A percentile compares a stretch with the other conserved stretches of the same genome.
Conservation (phyloP, 1,140 invertebrate species). For the Parapsyche elsis region DNA sequence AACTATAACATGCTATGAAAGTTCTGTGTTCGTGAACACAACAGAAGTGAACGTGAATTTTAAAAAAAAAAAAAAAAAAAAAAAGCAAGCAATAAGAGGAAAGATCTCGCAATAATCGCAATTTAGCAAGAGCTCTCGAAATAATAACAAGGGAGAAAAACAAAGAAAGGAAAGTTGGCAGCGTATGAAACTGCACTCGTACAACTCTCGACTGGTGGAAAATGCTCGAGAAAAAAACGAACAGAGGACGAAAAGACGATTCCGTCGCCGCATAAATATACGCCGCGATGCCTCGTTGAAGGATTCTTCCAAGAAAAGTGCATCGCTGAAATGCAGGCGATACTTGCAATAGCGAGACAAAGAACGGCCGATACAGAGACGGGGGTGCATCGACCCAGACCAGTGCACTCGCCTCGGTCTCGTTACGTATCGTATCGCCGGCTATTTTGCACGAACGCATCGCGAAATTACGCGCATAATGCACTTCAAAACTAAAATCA, state of each 20-base stretch:
- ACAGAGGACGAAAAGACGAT: background rate
- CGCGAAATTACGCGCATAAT: background rate
- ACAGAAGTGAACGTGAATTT: background rate
- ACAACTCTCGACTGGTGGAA: background rate
- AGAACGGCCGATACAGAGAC: background rate
- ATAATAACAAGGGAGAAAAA: background rate
- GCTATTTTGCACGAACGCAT: background rate
- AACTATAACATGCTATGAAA: background rate
- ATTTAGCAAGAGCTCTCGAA: background rate
- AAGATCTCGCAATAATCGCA: background rate
- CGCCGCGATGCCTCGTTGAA: background rate
- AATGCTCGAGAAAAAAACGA: background rate
- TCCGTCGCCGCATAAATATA: background rate
- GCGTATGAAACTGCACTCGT: background rate
- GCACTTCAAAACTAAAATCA: background rate
- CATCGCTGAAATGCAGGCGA: constrained; percentile 6
- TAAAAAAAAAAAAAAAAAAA: background rate
- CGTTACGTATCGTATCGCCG: background rate
- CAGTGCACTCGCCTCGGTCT: constrained; percentile 7
- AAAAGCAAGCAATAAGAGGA: background rate
- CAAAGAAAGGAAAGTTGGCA: background rate
- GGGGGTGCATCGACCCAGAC: constrained; percentile 32
- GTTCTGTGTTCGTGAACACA: background rate
- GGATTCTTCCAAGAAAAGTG: background rate
- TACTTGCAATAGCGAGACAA: background rate